Evolutionary conservation across 2,888 invertebrate species (phyloP).

Genomic region (Smittia aterrima): DNA sequence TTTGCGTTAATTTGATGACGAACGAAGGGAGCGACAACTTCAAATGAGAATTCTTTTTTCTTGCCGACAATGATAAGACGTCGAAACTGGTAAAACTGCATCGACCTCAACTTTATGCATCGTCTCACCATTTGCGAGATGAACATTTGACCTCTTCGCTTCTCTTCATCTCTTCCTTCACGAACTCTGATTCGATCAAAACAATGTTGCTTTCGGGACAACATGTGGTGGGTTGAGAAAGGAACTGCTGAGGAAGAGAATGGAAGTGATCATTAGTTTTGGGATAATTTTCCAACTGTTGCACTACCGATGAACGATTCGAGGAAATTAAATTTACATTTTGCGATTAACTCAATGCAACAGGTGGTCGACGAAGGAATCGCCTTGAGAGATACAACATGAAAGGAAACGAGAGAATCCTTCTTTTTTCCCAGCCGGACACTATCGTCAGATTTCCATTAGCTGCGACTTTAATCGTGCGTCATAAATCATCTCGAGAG

Average conservation of each 20-base stretch:
- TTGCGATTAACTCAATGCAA: neutral
- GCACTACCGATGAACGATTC: neutral
- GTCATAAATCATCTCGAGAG: neutral
- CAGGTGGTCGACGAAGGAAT: neutral
- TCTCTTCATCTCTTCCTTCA: neutral
- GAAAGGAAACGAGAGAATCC: neutral
- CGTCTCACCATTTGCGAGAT: constrained; percentile 3
- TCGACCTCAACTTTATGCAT: constrained; percentile 9
- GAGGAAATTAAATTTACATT: neutral
- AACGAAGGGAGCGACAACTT: neutral
- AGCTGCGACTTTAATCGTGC: neutral
- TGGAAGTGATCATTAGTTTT: neutral
- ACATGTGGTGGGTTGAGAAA: neutral
- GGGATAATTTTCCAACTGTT: neutral
- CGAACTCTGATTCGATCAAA: neutral
- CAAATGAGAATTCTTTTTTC: neutral
- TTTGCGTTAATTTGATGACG: constrained; percentile 33
- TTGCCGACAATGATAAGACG: neutral
- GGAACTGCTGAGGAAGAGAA: neutral
- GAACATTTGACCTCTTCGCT: constrained; percentile 29
- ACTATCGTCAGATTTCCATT: neutral
- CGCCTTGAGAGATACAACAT: neutral
- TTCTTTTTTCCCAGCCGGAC: neutral
- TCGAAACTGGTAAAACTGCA: constrained; percentile 30
- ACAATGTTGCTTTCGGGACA: neutral